A percentile compares a stretch with the other conserved stretches of the same genome.
phyloP scores from a whole-genome alignment of 2,888 invertebrate genomes.

The Octodonta nipae region DNA sequence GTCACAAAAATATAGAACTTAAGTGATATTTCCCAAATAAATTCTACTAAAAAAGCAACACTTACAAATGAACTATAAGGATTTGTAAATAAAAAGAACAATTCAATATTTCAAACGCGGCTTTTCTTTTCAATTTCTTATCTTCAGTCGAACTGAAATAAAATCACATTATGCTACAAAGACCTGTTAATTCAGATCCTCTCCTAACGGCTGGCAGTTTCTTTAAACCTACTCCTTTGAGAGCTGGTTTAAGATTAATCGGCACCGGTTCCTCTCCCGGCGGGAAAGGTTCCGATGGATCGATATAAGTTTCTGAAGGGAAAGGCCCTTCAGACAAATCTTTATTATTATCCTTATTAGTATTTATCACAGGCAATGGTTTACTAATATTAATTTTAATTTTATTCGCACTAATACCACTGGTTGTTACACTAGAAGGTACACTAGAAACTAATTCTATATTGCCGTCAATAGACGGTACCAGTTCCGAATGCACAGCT shows the following conservation, averaged over 20 bases:
- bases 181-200: slow-evolving; percentile 69
- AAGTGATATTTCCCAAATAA: no score
- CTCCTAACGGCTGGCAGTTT: slow-evolving; percentile 57
- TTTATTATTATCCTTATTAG: no score
- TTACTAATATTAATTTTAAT: slow-evolving; percentile 77
- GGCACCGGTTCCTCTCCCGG: slow-evolving; percentile 44
- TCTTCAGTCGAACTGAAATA: no score
- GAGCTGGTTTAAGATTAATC: slow-evolving; percentile 48
- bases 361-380: slow-evolving; percentile 40
- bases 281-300: slow-evolving; percentile 41
- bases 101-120: no score
- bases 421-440: slow-evolving; percentile 12
- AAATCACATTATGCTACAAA: slow-evolving; percentile 73
- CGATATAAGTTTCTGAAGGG: slow-evolving; percentile 16
- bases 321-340: slow-evolving; percentile 14
- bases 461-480: slow-evolving; percentile 66
- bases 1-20: no score
- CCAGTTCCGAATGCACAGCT: slow-evolving; percentile 42
- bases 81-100: no score
- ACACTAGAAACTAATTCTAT: slow-evolving; percentile 39
- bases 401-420: slow-evolving; percentile 36
- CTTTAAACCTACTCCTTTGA: slow-evolving; percentile 53
- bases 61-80: no score
- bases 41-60: no score
- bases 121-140: no score